A percentile compares a stretch with the other conserved stretches of the same genome.
Conservation (phyloP, 2,888 invertebrate species). For the Buathra laborator region DNA sequence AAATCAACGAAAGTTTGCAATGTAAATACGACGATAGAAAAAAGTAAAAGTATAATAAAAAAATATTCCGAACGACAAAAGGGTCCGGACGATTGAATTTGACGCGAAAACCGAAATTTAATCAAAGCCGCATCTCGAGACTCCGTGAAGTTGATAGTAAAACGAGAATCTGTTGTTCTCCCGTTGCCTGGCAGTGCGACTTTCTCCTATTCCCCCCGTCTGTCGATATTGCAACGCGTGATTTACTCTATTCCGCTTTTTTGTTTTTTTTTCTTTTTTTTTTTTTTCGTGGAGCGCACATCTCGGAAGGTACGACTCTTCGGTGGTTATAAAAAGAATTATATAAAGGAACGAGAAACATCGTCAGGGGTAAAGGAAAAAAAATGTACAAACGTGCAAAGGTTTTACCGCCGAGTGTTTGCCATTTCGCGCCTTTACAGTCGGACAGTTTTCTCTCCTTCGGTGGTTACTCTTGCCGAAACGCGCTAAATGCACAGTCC, state of each 20-base stretch:
- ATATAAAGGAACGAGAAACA: conserved; percentile 6
- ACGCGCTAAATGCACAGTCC: conserved; percentile 58
- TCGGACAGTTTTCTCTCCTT: conserved; percentile 30
- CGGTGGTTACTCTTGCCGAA: conserved; percentile 50
- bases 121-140: conserved; percentile 51
- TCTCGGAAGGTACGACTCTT: neutral
- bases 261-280: neutral
- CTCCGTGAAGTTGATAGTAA: conserved; percentile 55
- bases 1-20: neutral
- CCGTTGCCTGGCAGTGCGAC: conserved; percentile 64
- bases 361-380: neutral
- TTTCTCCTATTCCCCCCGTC: conserved; percentile 24
- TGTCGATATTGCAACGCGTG: conserved; percentile 42
- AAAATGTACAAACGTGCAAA: conserved; percentile 24
- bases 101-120: conserved; percentile 59
- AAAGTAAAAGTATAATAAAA: neutral
- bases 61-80: conserved; percentile 2
- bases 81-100: conserved; percentile 50
- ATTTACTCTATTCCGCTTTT: neutral
- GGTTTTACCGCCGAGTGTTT: conserved; percentile 16
- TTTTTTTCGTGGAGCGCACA: neutral
- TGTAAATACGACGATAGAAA: neutral
- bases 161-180: conserved; percentile 59
- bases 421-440: conserved; percentile 41
- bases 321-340: conserved; percentile 9